These are phyloP conservation scores for Dolomedes plantarius DNA, from an alignment of 2,888 invertebrate genomes.

Conservation along the genomic window DNA sequence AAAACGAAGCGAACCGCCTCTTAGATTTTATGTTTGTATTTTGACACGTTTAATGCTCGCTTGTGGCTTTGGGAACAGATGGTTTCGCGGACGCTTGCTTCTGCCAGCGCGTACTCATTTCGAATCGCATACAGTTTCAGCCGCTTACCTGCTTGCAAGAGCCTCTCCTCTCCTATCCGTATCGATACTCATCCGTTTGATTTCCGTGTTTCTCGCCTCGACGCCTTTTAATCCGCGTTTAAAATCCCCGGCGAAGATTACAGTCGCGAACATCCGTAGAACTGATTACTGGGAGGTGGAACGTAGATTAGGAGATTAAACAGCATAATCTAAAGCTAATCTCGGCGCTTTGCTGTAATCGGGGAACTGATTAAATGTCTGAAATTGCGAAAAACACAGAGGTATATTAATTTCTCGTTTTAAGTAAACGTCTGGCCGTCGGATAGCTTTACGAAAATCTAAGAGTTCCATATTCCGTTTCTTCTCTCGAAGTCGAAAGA, in stretches of 20 bases:
- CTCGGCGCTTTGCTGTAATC: not conserved
- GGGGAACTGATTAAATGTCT: not conserved
- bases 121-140: not conserved
- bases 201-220: not conserved
- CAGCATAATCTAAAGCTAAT: not conserved
- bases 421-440: too few species aligned
- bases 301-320: not conserved
- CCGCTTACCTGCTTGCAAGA: not conserved
- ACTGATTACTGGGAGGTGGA: not conserved
- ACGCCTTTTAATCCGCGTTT: not conserved
- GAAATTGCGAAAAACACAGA: not conserved
- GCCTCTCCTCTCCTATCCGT: not conserved
- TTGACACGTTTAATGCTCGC: constrained; percentile 22
- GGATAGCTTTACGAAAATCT: too few species aligned
- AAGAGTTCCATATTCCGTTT: too few species aligned
- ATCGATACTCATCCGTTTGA: not conserved
- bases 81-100: constrained; percentile 1
- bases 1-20: constrained; percentile 15
- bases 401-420: too few species aligned
- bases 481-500: too few species aligned
- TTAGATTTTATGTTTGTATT: constrained; percentile 11
- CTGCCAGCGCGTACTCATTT: not conserved
- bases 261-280: too few species aligned
- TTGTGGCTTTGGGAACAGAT: constrained; percentile 31
- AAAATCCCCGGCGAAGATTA: not conserved